Conservation (phyloP, 2,113 vertebrate species). For the Lepus timidus region DNA sequence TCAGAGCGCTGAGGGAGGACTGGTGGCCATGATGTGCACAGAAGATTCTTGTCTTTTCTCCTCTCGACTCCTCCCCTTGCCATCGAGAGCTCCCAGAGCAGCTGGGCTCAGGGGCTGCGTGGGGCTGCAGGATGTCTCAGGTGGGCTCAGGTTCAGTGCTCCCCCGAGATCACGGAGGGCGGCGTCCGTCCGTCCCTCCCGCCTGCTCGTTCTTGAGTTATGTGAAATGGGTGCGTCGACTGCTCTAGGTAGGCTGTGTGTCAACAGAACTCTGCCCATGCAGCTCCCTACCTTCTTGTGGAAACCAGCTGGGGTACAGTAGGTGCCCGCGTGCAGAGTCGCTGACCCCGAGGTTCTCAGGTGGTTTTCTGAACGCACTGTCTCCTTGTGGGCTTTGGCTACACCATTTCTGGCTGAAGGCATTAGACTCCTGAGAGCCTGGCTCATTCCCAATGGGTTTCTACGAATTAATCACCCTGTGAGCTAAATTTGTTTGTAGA, state of each 20-base stretch:
- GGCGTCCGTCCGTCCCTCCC: background rate
- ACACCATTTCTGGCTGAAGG: constrained; percentile 79
- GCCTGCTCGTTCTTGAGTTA: background rate
- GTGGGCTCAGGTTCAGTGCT: background rate
- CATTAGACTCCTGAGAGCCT: constrained; percentile 72
- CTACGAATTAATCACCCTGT: constrained; percentile 81
- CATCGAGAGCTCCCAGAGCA: background rate
- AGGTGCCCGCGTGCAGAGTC: background rate
- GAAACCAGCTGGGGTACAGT: background rate
- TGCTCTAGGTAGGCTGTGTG: background rate
- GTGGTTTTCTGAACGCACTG: constrained; percentile 52
- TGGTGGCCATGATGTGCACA: background rate
- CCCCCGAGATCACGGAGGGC: background rate
- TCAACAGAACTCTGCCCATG: background rate
- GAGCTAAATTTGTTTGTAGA: constrained; percentile 83
- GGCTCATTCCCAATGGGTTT: constrained; percentile 70
- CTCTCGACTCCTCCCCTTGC: background rate
- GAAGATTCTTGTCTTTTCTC: background rate
- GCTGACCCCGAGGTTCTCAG: constrained; percentile 11
- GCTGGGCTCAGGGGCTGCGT: background rate
- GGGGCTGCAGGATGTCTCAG: too few relatives aligned
- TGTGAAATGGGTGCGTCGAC: background rate
- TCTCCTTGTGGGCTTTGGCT: constrained; percentile 72
- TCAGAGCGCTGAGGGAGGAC: background rate
- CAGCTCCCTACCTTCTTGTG: background rate